These are phyloP conservation scores for Struthidea cinerea DNA, from an alignment of 2,113 vertebrate species.

Conservation along the genomic window DNA sequence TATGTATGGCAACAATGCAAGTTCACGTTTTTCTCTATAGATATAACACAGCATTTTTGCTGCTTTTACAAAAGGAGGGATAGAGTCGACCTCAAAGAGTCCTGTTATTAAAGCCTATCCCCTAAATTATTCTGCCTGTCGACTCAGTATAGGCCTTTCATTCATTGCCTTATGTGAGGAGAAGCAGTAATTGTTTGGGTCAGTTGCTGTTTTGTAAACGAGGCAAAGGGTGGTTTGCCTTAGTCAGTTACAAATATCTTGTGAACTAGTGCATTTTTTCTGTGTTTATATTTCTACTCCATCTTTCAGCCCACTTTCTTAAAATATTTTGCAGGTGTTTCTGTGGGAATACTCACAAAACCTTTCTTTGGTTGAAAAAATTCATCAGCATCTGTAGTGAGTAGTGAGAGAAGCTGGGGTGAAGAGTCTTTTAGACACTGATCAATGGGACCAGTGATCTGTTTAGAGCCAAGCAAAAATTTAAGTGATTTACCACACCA, in stretches of 20 bases:
- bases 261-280: background rate
- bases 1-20: background rate
- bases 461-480: background rate
- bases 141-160: background rate
- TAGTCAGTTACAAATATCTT: background rate
- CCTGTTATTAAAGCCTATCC: background rate
- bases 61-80: background rate
- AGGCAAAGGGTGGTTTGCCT: background rate
- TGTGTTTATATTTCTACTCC: background rate
- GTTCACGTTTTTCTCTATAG: background rate
- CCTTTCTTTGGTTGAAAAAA: background rate
- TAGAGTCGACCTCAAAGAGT: background rate
- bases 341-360: background rate
- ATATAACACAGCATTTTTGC: background rate
- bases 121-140: background rate
- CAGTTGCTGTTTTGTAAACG: background rate
- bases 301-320: background rate
- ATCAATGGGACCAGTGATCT: background rate
- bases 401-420: background rate
- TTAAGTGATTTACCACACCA: background rate
- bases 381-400: background rate
- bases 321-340: background rate
- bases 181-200: background rate
- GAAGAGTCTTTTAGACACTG: background rate
- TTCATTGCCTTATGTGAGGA: background rate